phyloP scores from a whole-genome alignment of 2,888 invertebrate species.

The Entomobrya multifasciata region DNA sequence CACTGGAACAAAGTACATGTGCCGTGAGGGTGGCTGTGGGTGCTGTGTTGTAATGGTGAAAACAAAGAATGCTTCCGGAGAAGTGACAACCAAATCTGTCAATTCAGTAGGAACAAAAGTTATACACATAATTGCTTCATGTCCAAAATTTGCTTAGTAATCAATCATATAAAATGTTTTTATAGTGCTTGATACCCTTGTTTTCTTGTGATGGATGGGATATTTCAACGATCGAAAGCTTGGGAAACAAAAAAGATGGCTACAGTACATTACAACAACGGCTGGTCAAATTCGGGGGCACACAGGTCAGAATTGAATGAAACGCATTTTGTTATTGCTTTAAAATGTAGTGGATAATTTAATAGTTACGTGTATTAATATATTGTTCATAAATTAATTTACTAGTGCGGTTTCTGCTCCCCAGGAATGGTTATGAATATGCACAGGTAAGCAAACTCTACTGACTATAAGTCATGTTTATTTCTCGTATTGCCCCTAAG shows the following conservation, averaged over 20 bases:
- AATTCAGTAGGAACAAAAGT: slow-evolving; percentile 87
- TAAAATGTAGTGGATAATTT: too few species aligned
- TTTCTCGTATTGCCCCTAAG: too few species aligned
- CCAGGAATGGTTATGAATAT: slow-evolving; percentile 88
- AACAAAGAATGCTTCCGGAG: slow-evolving; percentile 80
- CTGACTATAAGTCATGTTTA: too few species aligned
- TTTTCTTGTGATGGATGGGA: slow-evolving; percentile 86
- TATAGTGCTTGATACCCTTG: slow-evolving; percentile 85
- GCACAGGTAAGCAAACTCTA: slow-evolving; percentile 81
- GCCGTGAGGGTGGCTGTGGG: slow-evolving; percentile 87
- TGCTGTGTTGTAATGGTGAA: slow-evolving; percentile 82
- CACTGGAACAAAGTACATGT: slow-evolving; percentile 77
- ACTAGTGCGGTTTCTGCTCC: slow-evolving; percentile 87
- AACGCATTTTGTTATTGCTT: not conserved
- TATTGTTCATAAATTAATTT: not conserved
- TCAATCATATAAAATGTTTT: not conserved
- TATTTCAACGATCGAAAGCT: slow-evolving; percentile 88
- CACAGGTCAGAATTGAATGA: slow-evolving; percentile 82
- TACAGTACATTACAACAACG: slow-evolving; percentile 87
- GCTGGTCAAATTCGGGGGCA: slow-evolving; percentile 86
- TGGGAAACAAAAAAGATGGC: slow-evolving; percentile 86
- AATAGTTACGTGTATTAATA: slow-evolving; percentile 18
- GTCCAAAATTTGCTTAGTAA: not conserved
- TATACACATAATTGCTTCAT: not conserved
- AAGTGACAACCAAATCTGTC: slow-evolving; percentile 84